Base-by-base conservation (phyloP, 2,797 vertebrate genomes). In the Myotis findleyi region DNA sequence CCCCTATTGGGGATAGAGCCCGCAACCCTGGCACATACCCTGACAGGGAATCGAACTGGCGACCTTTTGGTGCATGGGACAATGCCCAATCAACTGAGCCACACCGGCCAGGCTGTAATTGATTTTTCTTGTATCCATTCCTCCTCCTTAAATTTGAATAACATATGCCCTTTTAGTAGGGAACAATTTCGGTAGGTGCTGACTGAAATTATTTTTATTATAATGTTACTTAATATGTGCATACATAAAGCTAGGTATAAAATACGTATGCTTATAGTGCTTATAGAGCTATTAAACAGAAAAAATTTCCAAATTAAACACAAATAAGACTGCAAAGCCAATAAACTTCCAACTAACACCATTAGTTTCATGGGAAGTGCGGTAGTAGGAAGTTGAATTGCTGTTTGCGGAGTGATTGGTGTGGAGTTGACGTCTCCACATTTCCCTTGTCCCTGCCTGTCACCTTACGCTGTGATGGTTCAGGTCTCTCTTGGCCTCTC, bases 261-360 rank as follows among this genome's bases (percentile, higher is more conserved):
- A 97, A 93, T 66, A 87, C 76, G 79, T 93, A 89, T 6, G 72
- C 64, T 87, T 95, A 62, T 55, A 87, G 93, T 25, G 36, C 87
- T 89, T 77, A 79, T 30, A 85, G 76, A 38, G 81, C 84, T 96
- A 93, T 95, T 93, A 96, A 95, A 72, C 1, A 1, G 92, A 92
- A 97, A 91, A 95, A 77, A 93, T 82, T 95, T 87, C 81, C 82
- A 96, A 96, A 95, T 96, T 96, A 96, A 97, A 95, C 59, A 92
- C 89, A 82, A 85, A 86, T 77, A 95, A 96, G 89, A 55, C 77
- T 83, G 87, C 69, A 95, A 95, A 94, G 49, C 77, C 73, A 97
- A 94, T 95, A 94, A 91, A 88, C 95, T 95, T 82, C 87, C 79
- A 92, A 95, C 96, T 89, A 97, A 85, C 89, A 77, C 17, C 91